Base-by-base conservation (phyloP, 2,797 vertebrate species). In the Balearica regulorum region DNA sequence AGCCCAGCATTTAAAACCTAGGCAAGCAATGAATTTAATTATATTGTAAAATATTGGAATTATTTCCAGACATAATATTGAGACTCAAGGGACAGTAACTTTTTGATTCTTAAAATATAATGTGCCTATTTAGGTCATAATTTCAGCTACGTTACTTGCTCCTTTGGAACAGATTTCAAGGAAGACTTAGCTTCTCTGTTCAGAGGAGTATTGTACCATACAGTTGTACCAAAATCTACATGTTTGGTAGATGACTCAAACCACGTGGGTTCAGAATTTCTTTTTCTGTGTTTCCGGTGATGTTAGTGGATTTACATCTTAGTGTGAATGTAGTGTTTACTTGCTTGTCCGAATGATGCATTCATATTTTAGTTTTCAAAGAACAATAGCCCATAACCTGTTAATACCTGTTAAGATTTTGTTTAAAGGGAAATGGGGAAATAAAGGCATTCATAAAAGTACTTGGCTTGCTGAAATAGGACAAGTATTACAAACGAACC, bases 1-100 rank as follows among this genome's bases (percentile, higher is more conserved):
- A 92, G 68, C 4, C 58, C 75, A 89, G 60, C 79, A 86, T 92
- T 96, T 94, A 86, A 92, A 93, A 89, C 44, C 24, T 85, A 85
- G 31, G 41, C 71, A 87, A 92, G 69, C 29, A 83, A 22, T 6
- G 24, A 92, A 87, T 89, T 89, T 96, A 83, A 87, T 92, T 89
- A 83, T 69, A 73, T 85, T 78, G 55, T 85, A 89, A 92, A 96
- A 91, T 78, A 83, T 19, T 75, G 49, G 25, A 68, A 83, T 93
- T 89, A 80, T 89, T 94, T 96, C 84, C 76, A 71, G 62, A 60
- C 22, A 25, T 83, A 80, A 79, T 89, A 80, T 57, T 77, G 54
- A 93, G 61, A 85, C 72, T 81, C 53, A 68, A 51, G 69, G 54
- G 84, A 88, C 21, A 65, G 54, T 71, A 71, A 71, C 18, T 83